These are phyloP conservation scores for Schizopygopsis malacanthus DNA, from an alignment of 2,797 vertebrate genomes.

Conservation along the genomic window DNA sequence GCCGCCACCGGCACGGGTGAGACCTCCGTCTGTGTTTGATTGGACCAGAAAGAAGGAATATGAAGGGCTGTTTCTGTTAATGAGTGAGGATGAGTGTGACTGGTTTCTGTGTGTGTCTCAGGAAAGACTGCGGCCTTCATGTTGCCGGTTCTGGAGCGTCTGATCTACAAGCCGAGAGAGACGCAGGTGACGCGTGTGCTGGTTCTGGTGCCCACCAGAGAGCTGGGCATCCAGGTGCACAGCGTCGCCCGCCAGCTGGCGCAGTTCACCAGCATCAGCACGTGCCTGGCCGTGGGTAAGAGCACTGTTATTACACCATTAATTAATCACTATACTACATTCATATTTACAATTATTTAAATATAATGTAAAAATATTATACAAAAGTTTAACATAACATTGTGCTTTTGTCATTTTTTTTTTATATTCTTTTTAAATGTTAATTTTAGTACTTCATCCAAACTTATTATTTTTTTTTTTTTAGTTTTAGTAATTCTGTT, in stretches of 20 bases:
- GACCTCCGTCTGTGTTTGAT: not conserved
- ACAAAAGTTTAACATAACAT: too few species aligned
- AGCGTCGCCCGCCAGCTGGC: slow-evolving; percentile 89
- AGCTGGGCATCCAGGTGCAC: slow-evolving; percentile 97
- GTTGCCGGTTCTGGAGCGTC: slow-evolving; percentile 91
- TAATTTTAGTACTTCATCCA: not conserved
- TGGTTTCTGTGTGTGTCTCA: slow-evolving; percentile 56
- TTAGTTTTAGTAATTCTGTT: too few species aligned
- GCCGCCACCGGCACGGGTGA: slow-evolving; percentile 95
- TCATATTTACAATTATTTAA: too few species aligned
- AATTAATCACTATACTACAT: too few species aligned
- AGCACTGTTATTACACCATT: not conserved
- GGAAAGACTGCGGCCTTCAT: slow-evolving; percentile 97
- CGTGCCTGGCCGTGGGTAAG: slow-evolving; percentile 93
- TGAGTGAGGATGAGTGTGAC: not conserved
- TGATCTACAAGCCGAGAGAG: slow-evolving; percentile 93
- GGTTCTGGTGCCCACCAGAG: slow-evolving; percentile 93
- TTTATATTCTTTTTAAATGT: too few species aligned
- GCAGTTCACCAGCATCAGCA: slow-evolving; percentile 90
- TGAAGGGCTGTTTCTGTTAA: not conserved
- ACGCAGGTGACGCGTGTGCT: slow-evolving; percentile 90
- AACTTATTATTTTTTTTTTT: not conserved
- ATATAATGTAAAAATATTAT: too few species aligned
- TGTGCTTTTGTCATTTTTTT: too few species aligned
- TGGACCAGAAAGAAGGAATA: not conserved